phyloP scores from a whole-genome alignment of 1,140 invertebrate genomes.

The Drosophila persimilis region DNA sequence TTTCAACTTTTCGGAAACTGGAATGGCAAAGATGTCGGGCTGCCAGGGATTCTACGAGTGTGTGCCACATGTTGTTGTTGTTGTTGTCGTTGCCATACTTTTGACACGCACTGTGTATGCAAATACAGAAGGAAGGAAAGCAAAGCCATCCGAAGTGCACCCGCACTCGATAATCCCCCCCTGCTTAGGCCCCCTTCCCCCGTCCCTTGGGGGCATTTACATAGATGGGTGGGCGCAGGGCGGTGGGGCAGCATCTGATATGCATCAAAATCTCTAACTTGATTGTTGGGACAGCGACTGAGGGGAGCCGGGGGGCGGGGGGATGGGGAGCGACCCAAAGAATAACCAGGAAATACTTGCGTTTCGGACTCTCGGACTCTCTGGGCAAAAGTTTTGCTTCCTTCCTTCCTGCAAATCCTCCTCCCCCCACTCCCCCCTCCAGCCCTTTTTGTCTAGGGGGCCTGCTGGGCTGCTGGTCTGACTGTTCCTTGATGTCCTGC shows the following conservation, averaged over 20 bases:
- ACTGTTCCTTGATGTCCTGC: conserved; percentile 5
- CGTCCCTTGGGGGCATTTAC: conserved; percentile 68
- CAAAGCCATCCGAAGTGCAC: conserved; percentile 1
- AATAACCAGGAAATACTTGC: conserved; percentile 77
- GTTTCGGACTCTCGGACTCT: conserved; percentile 54
- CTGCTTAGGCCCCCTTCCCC: conserved; percentile 27
- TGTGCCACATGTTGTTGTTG: conserved; percentile 3
- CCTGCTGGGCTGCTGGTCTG: too few species aligned
- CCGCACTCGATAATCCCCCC: conserved; percentile 44
- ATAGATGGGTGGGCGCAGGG: conserved; percentile 49
- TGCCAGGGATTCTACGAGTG: too few species aligned
- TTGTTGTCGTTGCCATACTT: conserved; percentile 31
- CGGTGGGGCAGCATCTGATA: conserved; percentile 60
- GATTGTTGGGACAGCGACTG: conserved; percentile 51
- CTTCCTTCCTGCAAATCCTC: conserved; percentile 8
- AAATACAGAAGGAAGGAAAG: conserved; percentile 28
- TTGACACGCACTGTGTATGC: conserved; percentile 52
- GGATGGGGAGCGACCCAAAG: conserved; percentile 24
- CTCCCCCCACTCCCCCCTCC: neutral
- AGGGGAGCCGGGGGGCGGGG: too few species aligned
- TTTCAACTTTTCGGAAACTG: too few species aligned
- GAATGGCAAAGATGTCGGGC: too few species aligned
- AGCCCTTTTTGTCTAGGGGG: conserved; percentile 1
- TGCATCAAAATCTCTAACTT: conserved; percentile 77
- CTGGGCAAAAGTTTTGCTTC: conserved; percentile 55